Evolutionary conservation across 2,888 invertebrate genomes (phyloP), one percentile per base, ranked within the genome.

Genomic region (Caradrina kadenii): DNA sequence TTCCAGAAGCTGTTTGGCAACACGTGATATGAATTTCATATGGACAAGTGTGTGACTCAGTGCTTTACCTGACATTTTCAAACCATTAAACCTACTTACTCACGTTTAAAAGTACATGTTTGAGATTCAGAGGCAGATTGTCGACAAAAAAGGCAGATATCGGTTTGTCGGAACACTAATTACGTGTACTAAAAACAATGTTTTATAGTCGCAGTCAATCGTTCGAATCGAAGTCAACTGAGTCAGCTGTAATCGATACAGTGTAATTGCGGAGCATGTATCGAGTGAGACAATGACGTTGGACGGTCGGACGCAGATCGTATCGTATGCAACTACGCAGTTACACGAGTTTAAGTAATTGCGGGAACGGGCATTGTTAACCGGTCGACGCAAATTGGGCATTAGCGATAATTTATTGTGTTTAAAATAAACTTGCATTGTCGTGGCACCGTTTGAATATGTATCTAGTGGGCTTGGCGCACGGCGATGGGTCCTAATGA

Each of bases 281-380:
- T 93, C 91, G 90, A 89, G 90, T 91, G 91, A 93, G 93, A 95
- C 95, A 95, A 94, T 93, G 93, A 93, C 90, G 89, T 87, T 85
- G 91, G 90, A 85, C 86, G 87, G 78, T 84, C 87, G 84, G 87
- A 86, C 88, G 83, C 88, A 91, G 95, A 95, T 95, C 91, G 93
- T 95, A 96, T 96, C 95, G 90, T 88, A 89, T 89, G 90, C 84
- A 83, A 85, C 86, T 86, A 89, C 90, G 89, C 90, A 93, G 93
- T 94, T 94, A 95, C 95, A 94, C 91, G 93, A 93, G 93, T 96
- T 96, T 95, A 95, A 95, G 94, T 96, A 95, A 96, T 96, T 95
- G 94, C 94, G 95, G 94, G 95, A 95, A 95, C 94, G 85, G 92
- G 92, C 93, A 96, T 96, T 96, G 96, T 96, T 94, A 93, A 89